Evolutionary conservation across 2,888 invertebrate genomes (phyloP).

Genomic region (Zaprionus lineosus): DNA sequence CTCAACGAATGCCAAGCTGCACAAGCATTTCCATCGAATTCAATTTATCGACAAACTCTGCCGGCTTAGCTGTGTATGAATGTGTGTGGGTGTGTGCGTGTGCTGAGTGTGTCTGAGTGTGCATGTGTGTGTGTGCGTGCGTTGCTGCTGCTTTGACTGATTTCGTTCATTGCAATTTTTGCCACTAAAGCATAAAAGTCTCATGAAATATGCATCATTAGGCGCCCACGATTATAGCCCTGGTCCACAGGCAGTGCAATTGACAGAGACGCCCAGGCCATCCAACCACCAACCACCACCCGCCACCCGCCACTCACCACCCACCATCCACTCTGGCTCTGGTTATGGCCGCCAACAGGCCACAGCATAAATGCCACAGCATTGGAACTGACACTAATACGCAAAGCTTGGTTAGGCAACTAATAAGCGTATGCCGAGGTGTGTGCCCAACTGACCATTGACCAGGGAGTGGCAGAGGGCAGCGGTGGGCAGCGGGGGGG

Average conservation of each 20-base stretch:
- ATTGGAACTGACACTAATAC: conserved; percentile 71
- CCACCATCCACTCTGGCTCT: conserved; percentile 2
- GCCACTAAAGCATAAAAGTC: conserved; percentile 37
- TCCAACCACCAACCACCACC: background rate
- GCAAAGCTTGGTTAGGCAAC: conserved; percentile 66
- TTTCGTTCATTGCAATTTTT: conserved; percentile 48
- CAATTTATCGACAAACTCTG: conserved; percentile 45
- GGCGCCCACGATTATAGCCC: conserved; percentile 43
- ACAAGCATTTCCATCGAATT: conserved; percentile 44
- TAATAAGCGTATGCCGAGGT: conserved; percentile 66
- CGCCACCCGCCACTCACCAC: background rate
- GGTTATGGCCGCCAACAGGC: conserved; percentile 25
- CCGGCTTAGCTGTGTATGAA: background rate
- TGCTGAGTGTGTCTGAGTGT: background rate
- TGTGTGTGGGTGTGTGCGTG: background rate
- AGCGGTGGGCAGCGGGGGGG: no score
- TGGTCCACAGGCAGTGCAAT: conserved; percentile 36
- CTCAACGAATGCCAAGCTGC: conserved; percentile 11
- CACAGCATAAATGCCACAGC: conserved; percentile 63
- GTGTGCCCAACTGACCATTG: conserved; percentile 26
- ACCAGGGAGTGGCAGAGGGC: conserved; percentile 16
- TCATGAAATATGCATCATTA: conserved; percentile 74
- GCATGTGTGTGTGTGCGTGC: background rate
- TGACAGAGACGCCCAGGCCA: conserved; percentile 39
- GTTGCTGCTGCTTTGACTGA: conserved; percentile 33